phyloP scores from a whole-genome alignment of 2,113 vertebrate species.

The Semicossyphus pulcher region DNA sequence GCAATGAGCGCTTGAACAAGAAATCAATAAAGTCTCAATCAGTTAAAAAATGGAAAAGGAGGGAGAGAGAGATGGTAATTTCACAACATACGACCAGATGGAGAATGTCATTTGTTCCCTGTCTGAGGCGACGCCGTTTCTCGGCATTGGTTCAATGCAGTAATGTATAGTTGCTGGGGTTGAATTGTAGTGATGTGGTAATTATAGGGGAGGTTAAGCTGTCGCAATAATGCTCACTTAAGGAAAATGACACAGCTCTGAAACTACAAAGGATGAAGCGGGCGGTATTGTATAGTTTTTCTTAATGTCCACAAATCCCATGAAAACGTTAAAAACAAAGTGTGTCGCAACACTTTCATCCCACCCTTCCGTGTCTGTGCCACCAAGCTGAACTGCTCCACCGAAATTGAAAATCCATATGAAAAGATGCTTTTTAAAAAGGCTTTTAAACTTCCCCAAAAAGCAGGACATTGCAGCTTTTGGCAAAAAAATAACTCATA shows the following conservation, averaged over 20 bases:
- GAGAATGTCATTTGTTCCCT: slow-evolving; percentile 54
- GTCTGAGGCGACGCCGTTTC: slow-evolving; percentile 24
- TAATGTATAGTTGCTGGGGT: slow-evolving; percentile 27
- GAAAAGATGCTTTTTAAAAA: too few relatives aligned
- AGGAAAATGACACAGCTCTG: slow-evolving; percentile 8
- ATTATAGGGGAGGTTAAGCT: slow-evolving; percentile 27
- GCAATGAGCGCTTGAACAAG: slow-evolving; percentile 72
- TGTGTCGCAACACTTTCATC: not conserved
- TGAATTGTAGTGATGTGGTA: slow-evolving; percentile 44
- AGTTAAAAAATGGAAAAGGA: slow-evolving; percentile 59
- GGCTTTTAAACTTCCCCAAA: too few relatives aligned
- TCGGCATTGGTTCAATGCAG: not conserved
- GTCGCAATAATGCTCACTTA: not conserved
- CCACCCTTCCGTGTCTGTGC: not conserved
- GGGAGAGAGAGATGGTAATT: slow-evolving; percentile 23
- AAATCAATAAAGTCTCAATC: slow-evolving; percentile 80
- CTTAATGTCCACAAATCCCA: not conserved
- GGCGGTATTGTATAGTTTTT: not conserved
- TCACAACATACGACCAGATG: slow-evolving; percentile 49
- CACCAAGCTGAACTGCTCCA: too few relatives aligned
- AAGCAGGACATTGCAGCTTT: not conserved
- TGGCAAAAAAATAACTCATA: not conserved
- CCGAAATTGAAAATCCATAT: too few relatives aligned
- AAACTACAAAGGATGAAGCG: not conserved
- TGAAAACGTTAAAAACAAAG: not conserved